phyloP scores from a whole-genome alignment of 2,797 vertebrate species.

The Diplodus puntazzo region DNA sequence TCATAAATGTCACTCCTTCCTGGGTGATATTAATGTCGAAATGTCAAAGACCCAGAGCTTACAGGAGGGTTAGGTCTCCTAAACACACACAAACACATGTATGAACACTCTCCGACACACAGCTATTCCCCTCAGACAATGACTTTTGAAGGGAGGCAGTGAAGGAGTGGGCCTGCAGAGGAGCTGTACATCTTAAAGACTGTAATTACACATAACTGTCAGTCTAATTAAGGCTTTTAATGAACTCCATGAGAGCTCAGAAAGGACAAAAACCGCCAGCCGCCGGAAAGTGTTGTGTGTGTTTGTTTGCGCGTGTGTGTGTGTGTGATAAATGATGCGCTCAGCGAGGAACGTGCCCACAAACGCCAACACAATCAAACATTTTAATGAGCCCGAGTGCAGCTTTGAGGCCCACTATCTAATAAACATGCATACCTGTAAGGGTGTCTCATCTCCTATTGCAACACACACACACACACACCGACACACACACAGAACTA shows the following conservation, averaged over 20 bases:
- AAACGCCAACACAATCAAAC: constrained; percentile 67
- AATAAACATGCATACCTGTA: constrained; percentile 66
- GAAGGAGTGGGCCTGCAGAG: constrained; percentile 71
- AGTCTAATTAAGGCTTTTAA: constrained; percentile 87
- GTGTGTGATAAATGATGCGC: constrained; percentile 63
- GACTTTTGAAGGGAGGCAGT: constrained; percentile 65
- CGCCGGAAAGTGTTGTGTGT: constrained; percentile 41
- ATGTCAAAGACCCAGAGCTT: constrained; percentile 64
- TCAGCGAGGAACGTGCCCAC: constrained; percentile 35
- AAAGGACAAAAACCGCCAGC: constrained; percentile 75
- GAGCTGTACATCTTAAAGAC: constrained; percentile 84
- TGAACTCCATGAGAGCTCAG: constrained; percentile 79
- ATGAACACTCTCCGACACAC: constrained; percentile 27
- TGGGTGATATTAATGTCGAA: constrained; percentile 67
- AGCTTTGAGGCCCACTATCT: constrained; percentile 60
- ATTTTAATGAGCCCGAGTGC: constrained; percentile 69
- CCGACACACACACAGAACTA: constrained; percentile 29
- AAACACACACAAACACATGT: constrained; percentile 52
- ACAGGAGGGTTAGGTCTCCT: constrained; percentile 35
- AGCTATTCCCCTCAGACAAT: constrained; percentile 42
- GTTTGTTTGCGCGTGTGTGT: constrained; percentile 50
- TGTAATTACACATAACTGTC: constrained; percentile 87
- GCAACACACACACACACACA: constrained; percentile 15
- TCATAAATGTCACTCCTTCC: constrained; percentile 72
- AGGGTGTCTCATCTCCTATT: constrained; percentile 33